A percentile compares a stretch with the other conserved stretches of the same genome.
Evolutionary conservation across 2,113 vertebrate species (phyloP).

Genomic region (Garra rufa): DNA sequence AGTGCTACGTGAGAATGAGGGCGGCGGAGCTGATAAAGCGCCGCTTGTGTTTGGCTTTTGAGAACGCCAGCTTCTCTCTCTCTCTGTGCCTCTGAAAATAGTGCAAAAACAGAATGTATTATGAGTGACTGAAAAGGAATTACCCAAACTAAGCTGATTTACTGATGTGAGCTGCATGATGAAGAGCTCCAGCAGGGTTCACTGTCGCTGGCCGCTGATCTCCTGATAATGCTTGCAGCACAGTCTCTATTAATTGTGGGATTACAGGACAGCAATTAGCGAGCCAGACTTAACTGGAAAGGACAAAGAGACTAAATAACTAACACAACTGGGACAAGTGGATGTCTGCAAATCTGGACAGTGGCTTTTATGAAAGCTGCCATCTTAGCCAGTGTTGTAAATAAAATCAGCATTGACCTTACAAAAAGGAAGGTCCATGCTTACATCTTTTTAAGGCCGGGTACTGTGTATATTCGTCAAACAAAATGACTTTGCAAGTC

Average conservation of each 20-base stretch:
- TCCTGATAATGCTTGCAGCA: constrained; percentile 22
- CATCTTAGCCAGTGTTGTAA: not conserved
- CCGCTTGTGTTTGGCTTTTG: constrained; percentile 19
- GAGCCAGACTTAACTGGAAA: constrained; percentile 16
- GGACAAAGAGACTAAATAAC: constrained; percentile 21
- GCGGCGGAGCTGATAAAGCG: not conserved
- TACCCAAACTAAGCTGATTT: constrained; percentile 19
- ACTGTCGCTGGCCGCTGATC: not conserved
- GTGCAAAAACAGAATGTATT: constrained; percentile 19
- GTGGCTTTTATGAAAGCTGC: not conserved
- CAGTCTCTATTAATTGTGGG: constrained; percentile 30
- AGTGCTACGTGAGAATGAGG: not conserved
- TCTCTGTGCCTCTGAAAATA: constrained; percentile 28
- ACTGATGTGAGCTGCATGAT: constrained; percentile 29
- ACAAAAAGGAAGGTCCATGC: not conserved
- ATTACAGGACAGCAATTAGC: constrained; percentile 46
- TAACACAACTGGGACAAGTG: constrained; percentile 4
- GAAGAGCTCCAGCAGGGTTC: constrained; percentile 16
- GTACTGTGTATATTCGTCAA: not conserved
- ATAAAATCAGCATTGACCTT: constrained; percentile 1
- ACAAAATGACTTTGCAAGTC: not conserved
- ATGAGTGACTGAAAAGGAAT: constrained; percentile 20
- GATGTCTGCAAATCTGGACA: not conserved
- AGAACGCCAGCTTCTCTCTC: not conserved
- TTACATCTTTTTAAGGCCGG: not conserved